Evolutionary conservation across 2,113 vertebrate genomes (phyloP).

Genomic region (Pomatorhinus ruficollis): DNA sequence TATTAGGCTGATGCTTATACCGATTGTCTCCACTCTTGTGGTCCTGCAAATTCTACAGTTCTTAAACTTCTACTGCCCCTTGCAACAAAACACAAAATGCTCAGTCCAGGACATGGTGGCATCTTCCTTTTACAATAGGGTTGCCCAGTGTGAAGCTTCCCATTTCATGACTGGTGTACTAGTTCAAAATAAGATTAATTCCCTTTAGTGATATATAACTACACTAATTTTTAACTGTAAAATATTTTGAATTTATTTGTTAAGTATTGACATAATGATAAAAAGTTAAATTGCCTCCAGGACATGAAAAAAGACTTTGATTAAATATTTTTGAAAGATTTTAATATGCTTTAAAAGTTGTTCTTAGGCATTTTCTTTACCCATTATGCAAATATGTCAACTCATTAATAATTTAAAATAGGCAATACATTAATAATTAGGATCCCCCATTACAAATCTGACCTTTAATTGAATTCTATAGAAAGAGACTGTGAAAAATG

Average conservation of each 20-base stretch:
- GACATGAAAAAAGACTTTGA: background rate
- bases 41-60: background rate
- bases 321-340: conserved; percentile 55
- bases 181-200: conserved; percentile 10
- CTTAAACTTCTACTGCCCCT: background rate
- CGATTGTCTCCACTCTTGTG: background rate
- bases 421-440: conserved; percentile 85
- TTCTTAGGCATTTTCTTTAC: conserved; percentile 74
- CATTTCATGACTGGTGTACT: background rate
- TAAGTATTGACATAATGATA: conserved; percentile 28
- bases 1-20: background rate
- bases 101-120: background rate
- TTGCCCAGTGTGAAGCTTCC: background rate
- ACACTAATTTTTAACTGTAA: conserved; percentile 6
- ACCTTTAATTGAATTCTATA: conserved; percentile 86
- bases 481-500: conserved; percentile 79
- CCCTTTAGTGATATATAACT: background rate
- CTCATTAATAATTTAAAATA: conserved; percentile 81
- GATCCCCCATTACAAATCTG: conserved; percentile 78
- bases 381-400: conserved; percentile 81
- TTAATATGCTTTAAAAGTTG: conserved; percentile 64
- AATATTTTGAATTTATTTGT: conserved; percentile 40
- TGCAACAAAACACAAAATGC: background rate
- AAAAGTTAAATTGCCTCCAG: background rate
- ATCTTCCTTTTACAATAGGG: background rate